phyloP scores from a whole-genome alignment of 2,888 invertebrate species.

The Sinopyrophorus schimmeli region DNA sequence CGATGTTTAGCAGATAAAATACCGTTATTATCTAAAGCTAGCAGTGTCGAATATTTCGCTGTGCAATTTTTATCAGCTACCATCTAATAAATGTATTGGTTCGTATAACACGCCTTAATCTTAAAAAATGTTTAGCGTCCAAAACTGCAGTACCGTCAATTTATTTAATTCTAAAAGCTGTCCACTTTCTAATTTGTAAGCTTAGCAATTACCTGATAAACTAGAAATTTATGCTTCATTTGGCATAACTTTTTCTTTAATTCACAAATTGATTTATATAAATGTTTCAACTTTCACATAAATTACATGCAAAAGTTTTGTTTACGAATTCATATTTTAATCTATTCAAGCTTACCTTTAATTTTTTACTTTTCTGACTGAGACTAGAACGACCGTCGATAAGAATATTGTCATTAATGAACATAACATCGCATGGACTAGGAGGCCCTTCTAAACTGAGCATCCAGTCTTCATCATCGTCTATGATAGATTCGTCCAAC shows the following conservation, averaged over 20 bases:
- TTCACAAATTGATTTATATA: conserved; percentile 8
- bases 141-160: too few relatives aligned
- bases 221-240: conserved; percentile 10
- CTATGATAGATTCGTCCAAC: conserved; percentile 64
- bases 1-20: too few relatives aligned
- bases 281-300: conserved; percentile 7
- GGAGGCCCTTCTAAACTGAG: conserved; percentile 66
- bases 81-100: too few relatives aligned
- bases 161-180: too few relatives aligned
- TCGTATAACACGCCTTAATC: too few relatives aligned
- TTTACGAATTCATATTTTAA: conserved; percentile 1
- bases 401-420: conserved; percentile 86
- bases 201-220: conserved; percentile 2
- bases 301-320: too few relatives aligned
- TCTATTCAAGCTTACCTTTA: conserved; percentile 60
- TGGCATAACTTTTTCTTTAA: conserved; percentile 4
- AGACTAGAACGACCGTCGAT: conserved; percentile 89
- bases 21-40: too few relatives aligned
- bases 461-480: conserved; percentile 62
- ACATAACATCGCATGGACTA: conserved; percentile 80
- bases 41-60: too few relatives aligned
- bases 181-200: conserved; percentile 6
- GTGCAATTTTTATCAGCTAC: too few relatives aligned
- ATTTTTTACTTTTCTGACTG: conserved; percentile 63
- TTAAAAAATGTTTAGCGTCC: too few relatives aligned